Conservation (phyloP, 2,888 invertebrate genomes). For the Neoitamus cyanurus region DNA sequence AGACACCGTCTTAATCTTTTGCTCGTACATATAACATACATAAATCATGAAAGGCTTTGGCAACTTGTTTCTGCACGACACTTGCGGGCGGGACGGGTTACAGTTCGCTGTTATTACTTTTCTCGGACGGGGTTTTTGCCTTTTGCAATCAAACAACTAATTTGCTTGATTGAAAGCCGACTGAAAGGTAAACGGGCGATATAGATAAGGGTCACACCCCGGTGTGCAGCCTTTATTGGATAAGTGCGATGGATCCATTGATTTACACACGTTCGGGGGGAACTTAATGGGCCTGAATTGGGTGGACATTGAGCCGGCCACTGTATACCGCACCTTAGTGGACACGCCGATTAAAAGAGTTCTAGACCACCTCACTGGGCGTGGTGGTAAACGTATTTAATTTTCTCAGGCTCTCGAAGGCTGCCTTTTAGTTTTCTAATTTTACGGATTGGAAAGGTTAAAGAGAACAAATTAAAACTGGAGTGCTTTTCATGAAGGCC, state of each 20-base stretch:
- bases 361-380: neutral
- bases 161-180: constrained; percentile 36
- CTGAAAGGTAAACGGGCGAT: constrained; percentile 39
- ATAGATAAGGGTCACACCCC: constrained; percentile 8
- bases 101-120: neutral
- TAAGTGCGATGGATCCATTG: neutral
- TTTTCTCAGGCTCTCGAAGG: neutral
- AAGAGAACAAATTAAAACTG: neutral
- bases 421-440: neutral
- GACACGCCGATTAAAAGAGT: neutral
- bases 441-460: neutral
- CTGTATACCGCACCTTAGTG: neutral
- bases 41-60: neutral
- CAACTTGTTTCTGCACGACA: neutral
- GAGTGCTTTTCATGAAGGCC: too few species aligned
- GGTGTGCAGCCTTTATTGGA: neutral
- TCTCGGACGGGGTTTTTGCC: neutral
- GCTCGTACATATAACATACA: too few species aligned
- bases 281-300: neutral
- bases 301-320: neutral
- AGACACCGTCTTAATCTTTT: neutral
- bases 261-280: neutral
- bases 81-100: neutral
- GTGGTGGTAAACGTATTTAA: neutral
- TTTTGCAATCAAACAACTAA: constrained; percentile 45